These are phyloP conservation scores for Aldrovandia affinis DNA, from an alignment of 2,797 vertebrate species.

Conservation along the genomic window DNA sequence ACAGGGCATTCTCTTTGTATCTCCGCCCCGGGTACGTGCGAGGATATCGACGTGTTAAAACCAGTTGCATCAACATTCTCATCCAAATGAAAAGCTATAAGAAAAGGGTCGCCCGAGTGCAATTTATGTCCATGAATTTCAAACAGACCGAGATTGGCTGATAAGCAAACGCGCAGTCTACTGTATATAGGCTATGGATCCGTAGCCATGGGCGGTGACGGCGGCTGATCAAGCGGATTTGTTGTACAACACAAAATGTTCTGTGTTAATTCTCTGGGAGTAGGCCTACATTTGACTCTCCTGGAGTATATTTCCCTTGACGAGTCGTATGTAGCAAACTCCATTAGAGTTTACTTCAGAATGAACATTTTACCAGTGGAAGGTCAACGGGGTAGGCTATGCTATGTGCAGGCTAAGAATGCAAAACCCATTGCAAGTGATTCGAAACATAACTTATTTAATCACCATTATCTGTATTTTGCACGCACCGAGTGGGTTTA, in stretches of 20 bases:
- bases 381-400: no score
- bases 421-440: background rate
- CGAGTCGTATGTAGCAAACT: no score
- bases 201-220: background rate
- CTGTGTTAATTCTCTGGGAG: background rate
- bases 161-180: background rate
- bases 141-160: background rate
- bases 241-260: background rate
- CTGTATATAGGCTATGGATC: background rate
- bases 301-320: no score
- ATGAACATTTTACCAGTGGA: no score
- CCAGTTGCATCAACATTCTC: background rate
- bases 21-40: background rate
- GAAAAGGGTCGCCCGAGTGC: background rate
- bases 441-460: constrained; percentile 17
- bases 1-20: background rate
- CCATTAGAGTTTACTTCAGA: no score
- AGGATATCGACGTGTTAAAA: background rate
- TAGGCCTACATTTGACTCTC: background rate
- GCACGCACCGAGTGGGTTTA: background rate
- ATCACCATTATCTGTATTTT: constrained; percentile 15
- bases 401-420: background rate
- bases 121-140: background rate
- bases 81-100: background rate
- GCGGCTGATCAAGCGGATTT: background rate